These are phyloP conservation scores for Lithosia quadra DNA, from an alignment of 2,888 invertebrate species.

Conservation along the genomic window DNA sequence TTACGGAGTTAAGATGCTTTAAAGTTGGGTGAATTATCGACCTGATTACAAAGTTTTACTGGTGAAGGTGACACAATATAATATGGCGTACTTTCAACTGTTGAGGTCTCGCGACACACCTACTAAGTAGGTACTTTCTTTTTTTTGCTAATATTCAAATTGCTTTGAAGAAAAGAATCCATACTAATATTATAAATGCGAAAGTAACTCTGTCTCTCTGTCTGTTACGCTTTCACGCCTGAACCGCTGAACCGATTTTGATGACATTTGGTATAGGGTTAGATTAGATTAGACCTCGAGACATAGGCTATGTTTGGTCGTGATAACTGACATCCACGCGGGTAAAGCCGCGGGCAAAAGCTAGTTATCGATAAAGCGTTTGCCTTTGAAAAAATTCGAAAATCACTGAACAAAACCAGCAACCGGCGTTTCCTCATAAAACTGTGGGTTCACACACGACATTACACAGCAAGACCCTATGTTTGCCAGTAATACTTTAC, in stretches of 20 bases:
- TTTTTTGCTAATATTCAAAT: not conserved
- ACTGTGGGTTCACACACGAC: conserved; percentile 69
- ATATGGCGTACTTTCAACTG: not conserved
- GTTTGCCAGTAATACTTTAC: conserved; percentile 74
- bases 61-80: not conserved
- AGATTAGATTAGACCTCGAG: too few species aligned
- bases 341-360: too few species aligned
- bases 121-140: not conserved
- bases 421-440: conserved; percentile 69
- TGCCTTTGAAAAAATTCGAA: conserved; percentile 50
- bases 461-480: conserved; percentile 73
- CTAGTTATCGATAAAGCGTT: conserved; percentile 44
- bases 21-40: conserved; percentile 25
- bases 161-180: not conserved
- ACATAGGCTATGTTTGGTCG: too few species aligned
- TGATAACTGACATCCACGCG: too few species aligned
- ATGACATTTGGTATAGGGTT: too few species aligned
- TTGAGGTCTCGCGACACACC: not conserved
- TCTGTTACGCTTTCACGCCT: too few species aligned
- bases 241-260: too few species aligned
- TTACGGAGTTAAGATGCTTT: conserved; percentile 23
- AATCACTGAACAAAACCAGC: conserved; percentile 56
- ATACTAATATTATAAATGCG: too few species aligned
- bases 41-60: conserved; percentile 10
- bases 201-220: too few species aligned